These are phyloP conservation scores for Eolophus roseicapilla DNA, from an alignment of 2,113 vertebrate species.

Conservation along the genomic window DNA sequence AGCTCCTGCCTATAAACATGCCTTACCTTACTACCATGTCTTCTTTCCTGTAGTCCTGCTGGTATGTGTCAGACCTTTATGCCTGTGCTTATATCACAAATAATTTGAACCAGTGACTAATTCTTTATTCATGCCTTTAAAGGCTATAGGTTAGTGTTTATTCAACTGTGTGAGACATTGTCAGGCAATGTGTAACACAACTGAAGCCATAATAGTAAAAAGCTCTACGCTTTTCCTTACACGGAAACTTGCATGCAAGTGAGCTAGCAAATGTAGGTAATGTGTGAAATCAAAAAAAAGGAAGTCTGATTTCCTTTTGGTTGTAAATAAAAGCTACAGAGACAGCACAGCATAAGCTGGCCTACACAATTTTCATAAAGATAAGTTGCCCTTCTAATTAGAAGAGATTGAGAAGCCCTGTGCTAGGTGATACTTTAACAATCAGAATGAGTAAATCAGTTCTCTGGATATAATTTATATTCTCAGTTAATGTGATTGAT, in stretches of 20 bases:
- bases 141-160: background rate
- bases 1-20: background rate
- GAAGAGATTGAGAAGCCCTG: background rate
- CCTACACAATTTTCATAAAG: background rate
- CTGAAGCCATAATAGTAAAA: background rate
- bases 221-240: background rate
- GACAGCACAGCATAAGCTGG: background rate
- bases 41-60: background rate
- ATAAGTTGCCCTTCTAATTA: background rate
- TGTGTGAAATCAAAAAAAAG: background rate
- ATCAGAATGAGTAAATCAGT: background rate
- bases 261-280: background rate
- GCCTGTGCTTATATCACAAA: background rate
- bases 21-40: background rate
- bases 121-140: background rate
- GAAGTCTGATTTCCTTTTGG: background rate
- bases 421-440: background rate
- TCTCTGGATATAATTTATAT: background rate
- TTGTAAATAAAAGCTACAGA: background rate
- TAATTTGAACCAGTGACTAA: background rate
- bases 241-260: background rate
- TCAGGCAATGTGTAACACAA: background rate
- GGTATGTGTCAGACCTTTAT: background rate
- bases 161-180: background rate
- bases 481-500: background rate